These are phyloP conservation scores for Dryobota labecula DNA, from an alignment of 2,888 invertebrate species.

Conservation along the genomic window DNA sequence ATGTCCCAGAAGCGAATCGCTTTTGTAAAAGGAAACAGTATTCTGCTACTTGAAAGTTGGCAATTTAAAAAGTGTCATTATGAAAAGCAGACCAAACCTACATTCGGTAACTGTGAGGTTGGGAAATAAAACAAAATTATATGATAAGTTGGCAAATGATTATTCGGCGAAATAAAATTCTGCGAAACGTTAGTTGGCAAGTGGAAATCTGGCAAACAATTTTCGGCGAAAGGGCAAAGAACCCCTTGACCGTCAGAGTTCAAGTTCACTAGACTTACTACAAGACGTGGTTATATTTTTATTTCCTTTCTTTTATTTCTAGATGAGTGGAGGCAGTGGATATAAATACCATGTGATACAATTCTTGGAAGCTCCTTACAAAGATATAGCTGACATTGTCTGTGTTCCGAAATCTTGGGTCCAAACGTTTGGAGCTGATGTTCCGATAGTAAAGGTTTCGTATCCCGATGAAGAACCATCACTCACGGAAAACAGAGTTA, in stretches of 20 bases:
- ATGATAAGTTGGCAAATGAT: too few relatives aligned
- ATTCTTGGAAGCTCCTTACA: conserved; percentile 6
- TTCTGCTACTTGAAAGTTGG: too few relatives aligned
- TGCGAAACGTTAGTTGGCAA: too few relatives aligned
- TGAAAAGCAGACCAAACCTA: too few relatives aligned
- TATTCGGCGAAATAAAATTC: too few relatives aligned
- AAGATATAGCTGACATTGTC: conserved; percentile 1
- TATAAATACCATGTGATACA: conserved; percentile 5
- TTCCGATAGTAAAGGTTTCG: conserved; percentile 1
- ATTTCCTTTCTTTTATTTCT: conserved; percentile 1
- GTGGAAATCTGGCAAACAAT: too few relatives aligned
- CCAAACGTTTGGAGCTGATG: background rate
- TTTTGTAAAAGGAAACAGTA: too few relatives aligned
- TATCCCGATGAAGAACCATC: background rate
- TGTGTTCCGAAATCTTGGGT: conserved; percentile 21
- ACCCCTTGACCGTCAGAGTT: background rate
- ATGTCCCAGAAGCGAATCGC: too few relatives aligned
- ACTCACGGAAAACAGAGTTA: background rate
- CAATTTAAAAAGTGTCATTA: too few relatives aligned
- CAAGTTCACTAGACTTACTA: background rate
- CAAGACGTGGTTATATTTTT: background rate
- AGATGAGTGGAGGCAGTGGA: background rate
- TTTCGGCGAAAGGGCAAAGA: too few relatives aligned
- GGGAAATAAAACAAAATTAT: too few relatives aligned
- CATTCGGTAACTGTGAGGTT: too few relatives aligned